phyloP scores from a whole-genome alignment of 2,797 vertebrate species.

The Cottoperca gobio region DNA sequence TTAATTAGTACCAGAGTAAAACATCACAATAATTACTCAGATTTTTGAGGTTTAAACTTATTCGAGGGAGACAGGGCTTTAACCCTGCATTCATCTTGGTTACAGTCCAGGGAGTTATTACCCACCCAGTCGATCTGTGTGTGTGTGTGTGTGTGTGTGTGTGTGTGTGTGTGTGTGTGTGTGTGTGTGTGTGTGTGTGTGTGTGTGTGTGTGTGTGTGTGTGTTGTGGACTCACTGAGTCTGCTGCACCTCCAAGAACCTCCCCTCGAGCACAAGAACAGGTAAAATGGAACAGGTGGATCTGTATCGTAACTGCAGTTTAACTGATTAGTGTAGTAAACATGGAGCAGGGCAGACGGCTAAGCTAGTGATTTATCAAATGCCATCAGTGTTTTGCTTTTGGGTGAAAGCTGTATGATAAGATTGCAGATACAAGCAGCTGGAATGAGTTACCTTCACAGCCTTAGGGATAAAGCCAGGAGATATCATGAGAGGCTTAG shows the following conservation, averaged over 20 bases:
- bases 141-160: no score
- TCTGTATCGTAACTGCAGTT: neutral
- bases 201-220: slow-evolving; percentile 7
- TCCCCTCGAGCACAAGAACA: neutral
- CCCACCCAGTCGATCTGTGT: neutral
- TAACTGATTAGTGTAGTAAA: neutral
- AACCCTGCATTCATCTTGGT: slow-evolving; percentile 1
- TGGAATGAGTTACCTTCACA: slow-evolving; percentile 2
- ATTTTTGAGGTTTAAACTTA: slow-evolving; percentile 20
- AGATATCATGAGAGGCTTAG: neutral
- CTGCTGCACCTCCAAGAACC: neutral
- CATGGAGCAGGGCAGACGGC: neutral
- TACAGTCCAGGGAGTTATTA: neutral
- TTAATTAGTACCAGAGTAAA: slow-evolving; percentile 46
- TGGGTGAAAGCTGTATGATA: neutral
- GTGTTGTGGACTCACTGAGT: neutral
- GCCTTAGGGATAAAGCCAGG: neutral
- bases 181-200: neutral
- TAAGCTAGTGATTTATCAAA: slow-evolving; percentile 15
- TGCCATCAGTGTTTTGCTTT: neutral
- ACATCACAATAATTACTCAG: slow-evolving; percentile 26
- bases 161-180: slow-evolving; percentile 3
- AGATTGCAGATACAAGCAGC: slow-evolving; percentile 1
- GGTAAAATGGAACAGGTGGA: neutral
- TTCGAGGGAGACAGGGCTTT: slow-evolving; percentile 8